Evolutionary conservation across 2,797 vertebrate genomes (phyloP).

Genomic region (Dendrocincla tyrannina): DNA sequence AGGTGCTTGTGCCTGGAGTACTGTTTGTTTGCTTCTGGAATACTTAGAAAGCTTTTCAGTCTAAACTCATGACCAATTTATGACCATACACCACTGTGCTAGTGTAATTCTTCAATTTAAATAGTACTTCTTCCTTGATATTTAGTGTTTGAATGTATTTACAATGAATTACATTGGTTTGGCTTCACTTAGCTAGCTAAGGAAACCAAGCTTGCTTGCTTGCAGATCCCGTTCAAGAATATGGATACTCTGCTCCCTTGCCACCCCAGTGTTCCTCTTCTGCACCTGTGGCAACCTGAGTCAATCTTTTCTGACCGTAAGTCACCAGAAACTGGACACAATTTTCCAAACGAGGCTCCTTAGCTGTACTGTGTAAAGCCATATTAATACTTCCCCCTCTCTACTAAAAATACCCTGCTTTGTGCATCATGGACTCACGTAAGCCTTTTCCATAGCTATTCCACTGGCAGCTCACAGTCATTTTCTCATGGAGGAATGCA

Average conservation of each 20-base stretch:
- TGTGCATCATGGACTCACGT: background rate
- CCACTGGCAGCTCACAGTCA: background rate
- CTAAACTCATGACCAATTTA: background rate
- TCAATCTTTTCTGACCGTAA: slow-evolving; percentile 13
- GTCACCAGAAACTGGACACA: background rate
- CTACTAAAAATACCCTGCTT: slow-evolving; percentile 1
- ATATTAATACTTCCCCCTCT: slow-evolving; percentile 5
- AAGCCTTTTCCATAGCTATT: slow-evolving; percentile 25
- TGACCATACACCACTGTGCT: background rate
- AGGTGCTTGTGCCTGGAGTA: background rate
- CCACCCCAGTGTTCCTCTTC: background rate
- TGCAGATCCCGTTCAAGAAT: background rate
- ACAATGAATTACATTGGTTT: background rate
- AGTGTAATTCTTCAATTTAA: background rate
- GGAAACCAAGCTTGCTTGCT: background rate
- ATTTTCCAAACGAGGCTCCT: slow-evolving; percentile 30
- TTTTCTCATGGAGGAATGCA: background rate
- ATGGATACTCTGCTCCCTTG: background rate
- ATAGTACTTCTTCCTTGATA: background rate
- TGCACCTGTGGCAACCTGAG: slow-evolving; percentile 2
- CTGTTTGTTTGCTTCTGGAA: background rate
- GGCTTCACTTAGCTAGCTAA: background rate
- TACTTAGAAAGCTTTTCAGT: background rate
- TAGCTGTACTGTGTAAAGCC: background rate
- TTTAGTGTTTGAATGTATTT: background rate